A percentile compares a stretch with the other conserved stretches of the same genome.
These are phyloP conservation scores for Mus spretus DNA, from an alignment of 2,797 vertebrate species.

Conservation along the genomic window DNA sequence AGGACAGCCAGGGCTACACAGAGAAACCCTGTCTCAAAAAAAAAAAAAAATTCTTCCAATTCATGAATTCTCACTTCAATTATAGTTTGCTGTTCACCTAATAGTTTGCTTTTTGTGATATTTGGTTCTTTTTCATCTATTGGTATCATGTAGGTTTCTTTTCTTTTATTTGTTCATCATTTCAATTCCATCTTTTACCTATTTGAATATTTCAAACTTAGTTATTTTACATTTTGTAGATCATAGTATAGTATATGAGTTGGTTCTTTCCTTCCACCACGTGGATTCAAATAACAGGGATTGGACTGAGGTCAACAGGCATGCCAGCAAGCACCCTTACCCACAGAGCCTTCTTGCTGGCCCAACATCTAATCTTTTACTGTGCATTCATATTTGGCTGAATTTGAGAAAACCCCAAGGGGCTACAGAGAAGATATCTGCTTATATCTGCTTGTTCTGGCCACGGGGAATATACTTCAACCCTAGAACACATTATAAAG, in stretches of 20 bases:
- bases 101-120: background rate
- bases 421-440: background rate
- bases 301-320: background rate
- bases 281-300: background rate
- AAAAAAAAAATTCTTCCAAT: background rate
- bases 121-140: constrained; percentile 44
- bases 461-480: background rate
- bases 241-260: background rate
- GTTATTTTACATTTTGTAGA: constrained; percentile 25
- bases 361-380: constrained; percentile 2
- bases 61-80: constrained; percentile 32
- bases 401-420: constrained; percentile 40
- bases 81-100: constrained; percentile 19
- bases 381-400: background rate
- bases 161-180: background rate
- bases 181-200: constrained; percentile 46
- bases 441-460: constrained; percentile 48
- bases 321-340: too few species aligned
- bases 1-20: too few species aligned
- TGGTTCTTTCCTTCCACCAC: background rate
- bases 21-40: too few species aligned
- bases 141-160: background rate
- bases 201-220: constrained; percentile 48
- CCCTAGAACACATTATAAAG: background rate
- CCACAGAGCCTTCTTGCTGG: too few species aligned